phyloP scores from a whole-genome alignment of 1,140 invertebrate species.

The Cheumatopsyche charites region DNA sequence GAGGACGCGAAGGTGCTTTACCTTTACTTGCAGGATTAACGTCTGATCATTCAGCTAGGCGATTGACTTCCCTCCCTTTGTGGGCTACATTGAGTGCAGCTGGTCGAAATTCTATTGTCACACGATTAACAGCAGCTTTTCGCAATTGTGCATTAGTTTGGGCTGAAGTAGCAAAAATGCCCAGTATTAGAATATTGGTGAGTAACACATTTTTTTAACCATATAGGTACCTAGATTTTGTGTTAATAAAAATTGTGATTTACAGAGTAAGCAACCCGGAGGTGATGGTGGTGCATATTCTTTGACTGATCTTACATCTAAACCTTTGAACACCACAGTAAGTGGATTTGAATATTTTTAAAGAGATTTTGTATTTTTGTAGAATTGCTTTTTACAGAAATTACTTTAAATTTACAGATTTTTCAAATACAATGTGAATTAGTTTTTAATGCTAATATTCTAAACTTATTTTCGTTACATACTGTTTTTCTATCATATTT shows the following conservation, averaged over 20 bases:
- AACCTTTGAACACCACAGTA: conserved; percentile 67
- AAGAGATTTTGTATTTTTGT: too few species aligned
- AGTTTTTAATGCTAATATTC: too few species aligned
- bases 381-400: too few species aligned
- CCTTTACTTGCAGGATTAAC: conserved; percentile 75
- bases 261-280: conserved; percentile 73
- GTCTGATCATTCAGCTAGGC: conserved; percentile 60
- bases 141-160: conserved; percentile 76
- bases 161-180: conserved; percentile 72
- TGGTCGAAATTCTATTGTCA: conserved; percentile 77
- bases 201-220: conserved; percentile 16
- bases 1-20: conserved; percentile 69
- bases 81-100: conserved; percentile 81
- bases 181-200: conserved; percentile 76
- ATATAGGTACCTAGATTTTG: background rate
- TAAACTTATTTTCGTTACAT: too few species aligned
- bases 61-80: conserved; percentile 78
- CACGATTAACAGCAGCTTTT: conserved; percentile 76
- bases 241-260: conserved; percentile 43
- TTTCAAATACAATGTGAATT: too few species aligned
- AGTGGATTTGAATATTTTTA: conserved; percentile 49
- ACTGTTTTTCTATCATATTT: conserved; percentile 52
- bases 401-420: too few species aligned
- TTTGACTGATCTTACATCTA: conserved; percentile 68
- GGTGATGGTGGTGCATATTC: conserved; percentile 71